Conservation (phyloP, 2,888 invertebrate species). For the Hydraecia micacea region DNA sequence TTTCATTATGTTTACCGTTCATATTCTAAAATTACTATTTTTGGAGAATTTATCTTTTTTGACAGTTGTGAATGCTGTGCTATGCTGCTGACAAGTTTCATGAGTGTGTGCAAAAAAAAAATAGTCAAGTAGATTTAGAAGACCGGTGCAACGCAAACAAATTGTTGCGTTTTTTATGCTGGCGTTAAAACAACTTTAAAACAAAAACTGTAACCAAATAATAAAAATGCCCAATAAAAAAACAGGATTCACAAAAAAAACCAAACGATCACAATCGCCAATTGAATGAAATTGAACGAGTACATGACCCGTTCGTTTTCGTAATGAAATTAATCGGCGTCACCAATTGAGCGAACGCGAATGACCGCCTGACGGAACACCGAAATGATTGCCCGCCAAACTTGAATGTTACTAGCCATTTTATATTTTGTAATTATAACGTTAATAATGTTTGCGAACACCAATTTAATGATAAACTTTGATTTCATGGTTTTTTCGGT, state of each 20-base stretch:
- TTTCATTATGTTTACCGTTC: not conserved
- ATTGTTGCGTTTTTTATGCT: not conserved
- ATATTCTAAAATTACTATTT: not conserved
- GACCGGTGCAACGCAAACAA: not conserved
- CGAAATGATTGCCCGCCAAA: constrained; percentile 49
- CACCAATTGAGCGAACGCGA: constrained; percentile 63
- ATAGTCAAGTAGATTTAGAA: not conserved
- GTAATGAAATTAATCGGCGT: constrained; percentile 68
- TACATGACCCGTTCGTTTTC: constrained; percentile 57
- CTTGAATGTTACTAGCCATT: constrained; percentile 50
- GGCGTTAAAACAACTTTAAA: not conserved
- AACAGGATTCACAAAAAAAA: constrained; percentile 43
- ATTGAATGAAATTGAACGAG: constrained; percentile 66
- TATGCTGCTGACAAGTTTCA: not conserved
- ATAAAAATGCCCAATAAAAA: constrained; percentile 41
- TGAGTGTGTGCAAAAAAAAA: not conserved
- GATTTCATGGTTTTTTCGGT: constrained; percentile 50
- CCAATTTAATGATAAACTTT: constrained; percentile 55
- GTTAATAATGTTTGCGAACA: constrained; percentile 54
- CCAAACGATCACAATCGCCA: constrained; percentile 60
- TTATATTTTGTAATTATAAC: constrained; percentile 59
- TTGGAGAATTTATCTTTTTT: not conserved
- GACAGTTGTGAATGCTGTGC: not conserved
- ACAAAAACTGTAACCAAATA: constrained; percentile 21
- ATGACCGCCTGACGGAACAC: constrained; percentile 47